phyloP scores from a whole-genome alignment of 2,113 vertebrate species.

The Catharus fuscescens region DNA sequence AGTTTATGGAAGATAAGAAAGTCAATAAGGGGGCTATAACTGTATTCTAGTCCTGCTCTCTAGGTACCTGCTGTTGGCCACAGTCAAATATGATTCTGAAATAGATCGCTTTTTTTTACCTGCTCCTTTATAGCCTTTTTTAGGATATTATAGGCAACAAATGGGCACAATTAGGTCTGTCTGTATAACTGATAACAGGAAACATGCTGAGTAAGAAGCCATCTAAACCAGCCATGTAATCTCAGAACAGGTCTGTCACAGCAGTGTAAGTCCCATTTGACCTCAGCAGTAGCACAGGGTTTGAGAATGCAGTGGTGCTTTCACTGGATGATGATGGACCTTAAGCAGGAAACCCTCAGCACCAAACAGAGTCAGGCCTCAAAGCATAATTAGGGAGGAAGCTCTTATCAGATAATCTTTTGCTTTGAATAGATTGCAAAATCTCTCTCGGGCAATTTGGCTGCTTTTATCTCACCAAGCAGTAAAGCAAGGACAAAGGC shows the following conservation, averaged over 20 bases:
- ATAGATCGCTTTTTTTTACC: not conserved
- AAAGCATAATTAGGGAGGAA: conserved; percentile 41
- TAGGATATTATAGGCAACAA: not conserved
- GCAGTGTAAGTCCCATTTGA: not conserved
- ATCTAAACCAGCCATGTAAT: not conserved
- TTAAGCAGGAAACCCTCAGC: not conserved
- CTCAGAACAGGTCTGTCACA: not conserved
- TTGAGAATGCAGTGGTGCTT: not conserved
- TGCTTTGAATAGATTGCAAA: not conserved
- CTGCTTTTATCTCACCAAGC: conserved; percentile 6
- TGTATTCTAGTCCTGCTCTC: not conserved
- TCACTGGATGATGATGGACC: not conserved
- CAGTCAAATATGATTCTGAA: not conserved
- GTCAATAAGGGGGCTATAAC: not conserved
- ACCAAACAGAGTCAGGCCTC: not conserved
- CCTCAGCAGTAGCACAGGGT: not conserved
- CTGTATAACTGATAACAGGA: not conserved
- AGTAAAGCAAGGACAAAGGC: conserved; percentile 58
- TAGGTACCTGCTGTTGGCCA: not conserved
- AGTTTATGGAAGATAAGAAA: not conserved
- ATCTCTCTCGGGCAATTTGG: conserved; percentile 11
- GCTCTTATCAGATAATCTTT: conserved; percentile 38
- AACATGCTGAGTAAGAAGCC: not conserved
- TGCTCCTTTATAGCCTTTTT: not conserved
- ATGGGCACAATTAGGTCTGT: not conserved